Base-by-base conservation (phyloP, 2,113 vertebrate species). In the Corythornis madagascariensis region DNA sequence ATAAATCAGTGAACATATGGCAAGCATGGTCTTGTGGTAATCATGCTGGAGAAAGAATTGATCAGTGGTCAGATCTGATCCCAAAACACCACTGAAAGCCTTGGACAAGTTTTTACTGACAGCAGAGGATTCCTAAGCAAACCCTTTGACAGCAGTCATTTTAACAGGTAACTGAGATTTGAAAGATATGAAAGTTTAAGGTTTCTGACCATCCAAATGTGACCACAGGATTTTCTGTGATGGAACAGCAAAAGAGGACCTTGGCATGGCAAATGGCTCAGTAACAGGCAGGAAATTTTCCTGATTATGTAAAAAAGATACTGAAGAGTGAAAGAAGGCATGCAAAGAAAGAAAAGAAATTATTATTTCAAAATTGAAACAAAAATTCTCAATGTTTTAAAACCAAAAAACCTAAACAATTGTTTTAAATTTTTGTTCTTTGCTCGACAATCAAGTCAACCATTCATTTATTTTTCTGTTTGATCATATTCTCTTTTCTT, bases 381-480 rank as follows among this genome's bases (percentile, higher is more conserved):
- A 61, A 73, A 55, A 53, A 14, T 11, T 10, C 38, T 63, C 43
- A 15, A 7, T 40, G 4, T 47, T 61, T 20, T 9, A 40, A 67
- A 10, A 43, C 42, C 35, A 18, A 14, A 21, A 12, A 24, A 19
- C 21, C 4, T 5, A 69, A 40, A 16, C 17, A 61, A 55, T 10
- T 40, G 45, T 25, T 90, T 88, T 38, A 78, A 24, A 16, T 73
- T 82, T 88, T 85, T 60, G 26, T 69, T 90, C 35, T 14, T 48
- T 82, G 56, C 40, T 85, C 31, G 70, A 69, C 77, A 91, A 85
- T 60, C 84, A 73, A 82, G 45, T 82, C 40, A 78, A 60, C 13
- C 13, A 61, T 89, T 78, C 16, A 48, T 83, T 89, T 87, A 48
- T 78, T 82, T 91, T 88, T 85, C 74, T 77, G 69, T 72, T 92